phyloP scores from a whole-genome alignment of 2,888 invertebrate genomes.

The Epinotia demarniana region DNA sequence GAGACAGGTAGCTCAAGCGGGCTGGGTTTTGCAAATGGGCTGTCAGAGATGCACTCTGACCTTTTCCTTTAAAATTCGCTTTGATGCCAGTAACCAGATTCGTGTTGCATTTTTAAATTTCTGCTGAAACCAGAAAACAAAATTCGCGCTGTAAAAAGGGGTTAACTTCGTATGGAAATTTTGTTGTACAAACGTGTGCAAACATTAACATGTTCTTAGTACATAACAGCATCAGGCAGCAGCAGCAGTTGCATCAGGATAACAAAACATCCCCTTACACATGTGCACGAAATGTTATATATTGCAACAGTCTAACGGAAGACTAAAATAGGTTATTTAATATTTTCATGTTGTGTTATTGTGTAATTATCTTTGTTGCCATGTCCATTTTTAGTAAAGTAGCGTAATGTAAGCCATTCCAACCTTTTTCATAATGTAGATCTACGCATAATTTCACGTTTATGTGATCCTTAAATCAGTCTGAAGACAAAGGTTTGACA shows the following conservation, averaged over 20 bases:
- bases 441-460: constrained; percentile 3
- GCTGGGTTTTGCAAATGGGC: constrained; percentile 59
- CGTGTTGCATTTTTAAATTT: constrained; percentile 42
- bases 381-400: neutral
- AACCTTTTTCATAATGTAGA: neutral
- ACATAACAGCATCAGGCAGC: neutral
- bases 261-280: neutral
- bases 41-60: constrained; percentile 59
- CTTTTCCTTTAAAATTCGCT: constrained; percentile 52
- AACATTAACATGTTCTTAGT: neutral
- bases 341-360: neutral
- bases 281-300: neutral
- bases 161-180: neutral
- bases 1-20: constrained; percentile 68
- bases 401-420: neutral
- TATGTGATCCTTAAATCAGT: constrained; percentile 19
- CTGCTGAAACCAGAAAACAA: constrained; percentile 2
- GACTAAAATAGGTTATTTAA: neutral
- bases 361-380: neutral
- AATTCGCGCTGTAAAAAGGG: neutral
- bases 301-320: neutral
- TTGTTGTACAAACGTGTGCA: neutral
- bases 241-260: neutral
- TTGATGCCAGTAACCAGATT: constrained; percentile 50
- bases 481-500: constrained; percentile 9